Percentiles rank a stretch among this genome's conserved stretches.
Evolutionary conservation across 2,113 vertebrate genomes (phyloP).

Genomic region (Epinephelus fuscoguttatus): DNA sequence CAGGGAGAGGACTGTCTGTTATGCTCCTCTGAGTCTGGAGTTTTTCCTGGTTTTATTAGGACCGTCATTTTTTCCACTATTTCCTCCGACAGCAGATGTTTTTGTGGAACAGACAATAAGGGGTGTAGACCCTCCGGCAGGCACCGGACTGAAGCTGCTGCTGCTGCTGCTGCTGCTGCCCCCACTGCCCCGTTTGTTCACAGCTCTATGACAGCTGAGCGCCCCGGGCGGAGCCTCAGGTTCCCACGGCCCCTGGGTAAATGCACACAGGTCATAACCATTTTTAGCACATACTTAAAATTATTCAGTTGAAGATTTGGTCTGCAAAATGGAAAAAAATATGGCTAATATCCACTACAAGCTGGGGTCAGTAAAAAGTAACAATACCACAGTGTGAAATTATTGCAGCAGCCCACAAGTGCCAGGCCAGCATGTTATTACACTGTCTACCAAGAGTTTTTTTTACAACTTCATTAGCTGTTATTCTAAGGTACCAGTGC

Average conservation of each 20-base stretch:
- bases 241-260: constrained; percentile 58
- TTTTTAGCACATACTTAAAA: not conserved
- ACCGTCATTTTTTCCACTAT: constrained; percentile 23
- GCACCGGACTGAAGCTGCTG: not conserved
- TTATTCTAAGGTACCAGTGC: not conserved
- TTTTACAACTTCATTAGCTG: not conserved
- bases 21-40: not conserved
- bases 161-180: not conserved
- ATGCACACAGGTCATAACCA: not conserved
- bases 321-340: not conserved
- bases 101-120: constrained; percentile 42
- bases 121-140: constrained; percentile 9
- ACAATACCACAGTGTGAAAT: not conserved
- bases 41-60: constrained; percentile 14
- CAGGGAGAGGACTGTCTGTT: not conserved
- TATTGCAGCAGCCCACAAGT: not conserved
- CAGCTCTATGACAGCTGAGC: constrained; percentile 65
- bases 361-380: not conserved
- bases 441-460: too few relatives aligned
- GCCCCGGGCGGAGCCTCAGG: constrained; percentile 23
- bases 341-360: not conserved
- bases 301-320: not conserved
- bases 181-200: constrained; percentile 66
- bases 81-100: constrained; percentile 29
- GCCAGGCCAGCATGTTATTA: not conserved